Base-by-base conservation (phyloP, 1,140 invertebrate species). In the Campoletis sonorensis region DNA sequence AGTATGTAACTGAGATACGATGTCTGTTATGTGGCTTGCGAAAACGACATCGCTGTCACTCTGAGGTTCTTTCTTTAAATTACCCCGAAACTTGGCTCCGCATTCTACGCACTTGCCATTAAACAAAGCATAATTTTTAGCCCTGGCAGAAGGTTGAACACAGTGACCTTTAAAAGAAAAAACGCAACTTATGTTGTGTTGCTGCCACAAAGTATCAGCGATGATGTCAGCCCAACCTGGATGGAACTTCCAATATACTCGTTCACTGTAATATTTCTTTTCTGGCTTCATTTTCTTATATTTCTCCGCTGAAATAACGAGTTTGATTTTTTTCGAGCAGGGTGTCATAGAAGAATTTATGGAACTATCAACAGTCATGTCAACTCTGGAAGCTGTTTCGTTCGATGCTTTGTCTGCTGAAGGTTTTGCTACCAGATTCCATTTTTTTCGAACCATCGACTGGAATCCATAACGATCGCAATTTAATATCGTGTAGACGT, bases 131-230 rank as follows among this genome's bases (percentile, higher is more conserved):
- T n/a, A 81, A 10, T 15, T 1, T 81, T n/a, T 16, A 37, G 75
- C 80, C n/a, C 13, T 58, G 21, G 80, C 33, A 30, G 30, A 79
- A n/a, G 26, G 54, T 21, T 79, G 73, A 37, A 79, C 75, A 3
- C 4, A 79, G 51, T 81, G 78, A 45, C 71, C 71, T 71, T 81
- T 81, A 26, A 79, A 79, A 8, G 75, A 7, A 21, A 81, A 64
- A 4, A 81, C 80, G n/a, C 80, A 81, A 79, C 76, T 27, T 16
- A 64, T 23, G 11, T 67, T 27, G 54, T 75, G 80, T 27, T 81
- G 80, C n/a, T 76, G 27, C 51, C 70, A 81, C 45, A 73, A n/a
- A 51, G 21, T 21, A 13, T 73, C 71, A 11, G 80, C 71, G 2
- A 81, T 64, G 13, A 81, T 27, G 30, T 81, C 75, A 8, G 73